Evolutionary conservation across 1,140 invertebrate genomes (phyloP).

Genomic region (Bombyx mori): ASM3026992v2 NC_085112.1:6367501-6368000

Average conservation of each 20-base stretch:
- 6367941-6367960: slow-evolving; percentile 16
- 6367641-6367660: slow-evolving; percentile 53
- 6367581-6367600: slow-evolving; percentile 48
- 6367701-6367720: slow-evolving; percentile 49
- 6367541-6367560: slow-evolving; percentile 39
- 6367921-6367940: slow-evolving; percentile 29
- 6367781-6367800: slow-evolving; percentile 49
- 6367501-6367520: slow-evolving; percentile 34
- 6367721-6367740: slow-evolving; percentile 31
- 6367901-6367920: slow-evolving; percentile 35
- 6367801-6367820: slow-evolving; percentile 67
- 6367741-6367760: slow-evolving; percentile 32
- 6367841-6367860: slow-evolving; percentile 12
- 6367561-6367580: slow-evolving; percentile 62
- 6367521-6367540: slow-evolving; percentile 39
- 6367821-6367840: slow-evolving; percentile 48
- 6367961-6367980: slow-evolving; percentile 31
- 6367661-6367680: slow-evolving; percentile 53
- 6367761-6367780: slow-evolving; percentile 33
- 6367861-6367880: slow-evolving; percentile 47
- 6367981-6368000: slow-evolving; percentile 51
- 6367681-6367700: slow-evolving; percentile 57
- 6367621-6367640: slow-evolving; percentile 47
- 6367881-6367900: slow-evolving; percentile 21
- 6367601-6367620: slow-evolving; percentile 39